phyloP scores from a whole-genome alignment of 2,888 invertebrate genomes.

The Chydorus sphaericus region DNA sequence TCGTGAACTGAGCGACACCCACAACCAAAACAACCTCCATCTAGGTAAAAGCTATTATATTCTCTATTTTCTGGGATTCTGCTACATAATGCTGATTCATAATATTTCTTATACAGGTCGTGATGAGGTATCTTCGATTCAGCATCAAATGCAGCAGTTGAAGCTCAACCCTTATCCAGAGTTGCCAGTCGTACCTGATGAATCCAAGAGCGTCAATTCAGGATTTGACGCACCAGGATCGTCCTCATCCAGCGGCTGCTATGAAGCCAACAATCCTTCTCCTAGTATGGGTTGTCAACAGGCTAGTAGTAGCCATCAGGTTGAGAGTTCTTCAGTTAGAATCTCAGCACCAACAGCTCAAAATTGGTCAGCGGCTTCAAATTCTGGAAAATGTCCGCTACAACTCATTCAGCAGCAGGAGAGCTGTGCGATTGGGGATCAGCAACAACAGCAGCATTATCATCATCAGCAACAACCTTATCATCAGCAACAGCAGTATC shows the following conservation, averaged over 20 bases:
- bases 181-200: slow-evolving; percentile 16
- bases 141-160: slow-evolving; percentile 22
- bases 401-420: neutral
- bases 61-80: no score
- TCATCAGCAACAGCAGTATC: neutral
- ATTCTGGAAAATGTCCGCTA: neutral
- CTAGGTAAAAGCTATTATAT: no score
- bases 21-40: slow-evolving; percentile 24
- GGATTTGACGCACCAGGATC: neutral
- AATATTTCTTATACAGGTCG: no score
- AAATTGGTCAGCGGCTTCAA: neutral
- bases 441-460: no score
- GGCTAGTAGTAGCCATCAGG: neutral
- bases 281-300: no score
- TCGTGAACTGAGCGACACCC: slow-evolving; percentile 27
- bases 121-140: slow-evolving; percentile 24
- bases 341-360: neutral
- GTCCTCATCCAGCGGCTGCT: no score
- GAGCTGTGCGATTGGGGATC: neutral
- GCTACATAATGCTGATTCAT: neutral
- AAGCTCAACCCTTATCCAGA: slow-evolving; percentile 22
- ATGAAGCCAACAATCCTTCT: no score
- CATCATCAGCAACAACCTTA: neutral
- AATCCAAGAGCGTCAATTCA: no score
- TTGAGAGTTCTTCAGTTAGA: no score